A percentile compares a stretch with the other conserved stretches of the same genome.
Conservation (phyloP, 1,140 invertebrate species). For the Drosophila watanabei region DNA sequence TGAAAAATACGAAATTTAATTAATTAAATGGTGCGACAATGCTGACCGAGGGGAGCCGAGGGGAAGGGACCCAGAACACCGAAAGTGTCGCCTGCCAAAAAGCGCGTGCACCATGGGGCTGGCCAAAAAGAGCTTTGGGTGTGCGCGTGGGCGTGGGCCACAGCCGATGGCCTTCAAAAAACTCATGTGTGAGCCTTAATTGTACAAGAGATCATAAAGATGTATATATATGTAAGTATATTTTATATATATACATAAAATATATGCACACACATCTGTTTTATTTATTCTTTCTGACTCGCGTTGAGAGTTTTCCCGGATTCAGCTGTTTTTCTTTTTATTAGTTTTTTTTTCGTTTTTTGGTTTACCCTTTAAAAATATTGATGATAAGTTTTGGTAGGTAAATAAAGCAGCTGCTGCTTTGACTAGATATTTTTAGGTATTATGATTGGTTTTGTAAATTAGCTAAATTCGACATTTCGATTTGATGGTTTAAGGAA, state of each 20-base stretch:
- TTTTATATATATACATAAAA: slow-evolving; percentile 16
- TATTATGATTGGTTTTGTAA: slow-evolving; percentile 1
- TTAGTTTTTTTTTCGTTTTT: slow-evolving; percentile 38
- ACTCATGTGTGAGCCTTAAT: slow-evolving; percentile 75
- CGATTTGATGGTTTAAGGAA: neutral
- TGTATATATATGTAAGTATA: slow-evolving; percentile 27
- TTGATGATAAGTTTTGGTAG: slow-evolving; percentile 13
- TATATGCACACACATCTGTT: slow-evolving; percentile 46
- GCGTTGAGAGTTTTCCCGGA: slow-evolving; percentile 55
- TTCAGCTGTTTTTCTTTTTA: slow-evolving; percentile 25
- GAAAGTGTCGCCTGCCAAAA: slow-evolving; percentile 79
- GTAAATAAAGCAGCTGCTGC: slow-evolving; percentile 44
- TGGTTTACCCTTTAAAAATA: slow-evolving; percentile 19
- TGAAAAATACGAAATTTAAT: slow-evolving; percentile 52
- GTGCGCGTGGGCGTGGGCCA: slow-evolving; percentile 49
- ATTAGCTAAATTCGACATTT: neutral
- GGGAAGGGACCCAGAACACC: slow-evolving; percentile 14
- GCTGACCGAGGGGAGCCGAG: neutral
- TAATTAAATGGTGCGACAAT: slow-evolving; percentile 58
- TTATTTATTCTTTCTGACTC: slow-evolving; percentile 65
- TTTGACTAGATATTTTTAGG: neutral
- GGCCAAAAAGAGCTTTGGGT: slow-evolving; percentile 42
- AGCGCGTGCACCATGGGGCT: slow-evolving; percentile 63
- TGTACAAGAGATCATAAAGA: slow-evolving; percentile 63
- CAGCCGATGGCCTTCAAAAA: slow-evolving; percentile 70